These are phyloP conservation scores for Helleia helle DNA, from an alignment of 2,888 invertebrate genomes.

Conservation along the genomic window DNA sequence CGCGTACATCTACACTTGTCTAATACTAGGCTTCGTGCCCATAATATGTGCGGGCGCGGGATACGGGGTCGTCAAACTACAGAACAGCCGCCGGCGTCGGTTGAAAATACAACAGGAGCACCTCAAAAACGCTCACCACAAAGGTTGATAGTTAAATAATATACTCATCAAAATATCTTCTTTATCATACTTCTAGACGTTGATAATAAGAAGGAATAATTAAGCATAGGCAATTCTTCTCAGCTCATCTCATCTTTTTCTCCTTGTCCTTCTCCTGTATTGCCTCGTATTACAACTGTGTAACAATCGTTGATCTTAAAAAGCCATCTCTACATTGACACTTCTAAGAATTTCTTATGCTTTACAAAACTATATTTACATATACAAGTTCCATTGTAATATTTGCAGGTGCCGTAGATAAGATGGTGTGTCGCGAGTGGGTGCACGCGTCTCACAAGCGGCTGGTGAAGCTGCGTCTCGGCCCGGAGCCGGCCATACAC, in stretches of 20 bases:
- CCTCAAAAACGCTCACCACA: constrained; percentile 60
- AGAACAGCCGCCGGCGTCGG: constrained; percentile 86
- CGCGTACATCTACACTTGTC: constrained; percentile 96
- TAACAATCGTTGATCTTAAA: too few species aligned
- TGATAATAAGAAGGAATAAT: too few species aligned
- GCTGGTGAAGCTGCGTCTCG: constrained; percentile 90
- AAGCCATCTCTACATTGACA: too few species aligned
- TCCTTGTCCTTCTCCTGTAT: too few species aligned
- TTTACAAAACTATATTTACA: too few species aligned
- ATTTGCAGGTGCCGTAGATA: constrained; percentile 82
- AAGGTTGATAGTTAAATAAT: constrained; percentile 60
- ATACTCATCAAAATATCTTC: too few species aligned
- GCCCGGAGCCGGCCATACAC: constrained; percentile 89
- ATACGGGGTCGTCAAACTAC: constrained; percentile 93
- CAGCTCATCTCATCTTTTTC: too few species aligned
- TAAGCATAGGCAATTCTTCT: too few species aligned
- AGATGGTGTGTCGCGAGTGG: constrained; percentile 96
- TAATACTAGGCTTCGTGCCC: constrained; percentile 93
- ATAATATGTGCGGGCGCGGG: constrained; percentile 93
- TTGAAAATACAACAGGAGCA: constrained; percentile 89
- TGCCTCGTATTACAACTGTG: too few species aligned
- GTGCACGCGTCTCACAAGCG: constrained; percentile 93
- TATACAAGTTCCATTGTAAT: not conserved
- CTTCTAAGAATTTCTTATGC: too few species aligned
- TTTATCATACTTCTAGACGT: too few species aligned